Base-by-base conservation (phyloP, 2,888 invertebrate species). In the Drosophila paracracens region DNA sequence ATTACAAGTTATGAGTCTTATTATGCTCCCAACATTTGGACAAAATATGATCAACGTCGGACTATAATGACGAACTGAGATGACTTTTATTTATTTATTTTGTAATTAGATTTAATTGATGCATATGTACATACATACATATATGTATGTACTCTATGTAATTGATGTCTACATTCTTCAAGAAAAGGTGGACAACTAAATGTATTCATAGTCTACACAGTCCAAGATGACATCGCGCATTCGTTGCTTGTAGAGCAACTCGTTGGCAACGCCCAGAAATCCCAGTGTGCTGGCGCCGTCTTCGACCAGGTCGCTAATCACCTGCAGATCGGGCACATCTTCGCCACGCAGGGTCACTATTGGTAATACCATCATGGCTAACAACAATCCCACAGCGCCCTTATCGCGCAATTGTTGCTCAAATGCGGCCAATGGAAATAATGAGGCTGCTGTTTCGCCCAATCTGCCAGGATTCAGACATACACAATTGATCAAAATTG, bases 361-460 rank as follows among this genome's bases (percentile, higher is more conserved):
- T 4, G 92, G 92, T 21, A 92, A 66, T 4, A 92, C 73, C 84
- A 92, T 89, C 77, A 91, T 88, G 52, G 90, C 91, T 54, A 92
- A 79, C 0, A 92, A 54, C 43, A 93, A 43, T 4, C 92, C 92
- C 64, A 91, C 85, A 16, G 83, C 81, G 3, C 90, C 88, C 65
- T 88, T 92, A 29, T 72, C 66, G 10, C 69, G 82, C 36, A 92
- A 33, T 64, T 93, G 90, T 5, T 80, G 70, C n/a, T 90, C 70
- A 21, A 92, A 86, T 4, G 81, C 89, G 3, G 67, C 16, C 0
- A 81, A 75, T 11, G 92, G 85, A 68, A 91, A 89, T 8, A 92
- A 25, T 57, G 75, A 58, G 7, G 72, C 70, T 4, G 91, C 81
- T 62, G 77, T 61, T 5, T 88, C 90, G 4, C 91, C 92, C 29